phyloP scores from a whole-genome alignment of 2,113 vertebrate species.

The Holacanthus passer region DNA sequence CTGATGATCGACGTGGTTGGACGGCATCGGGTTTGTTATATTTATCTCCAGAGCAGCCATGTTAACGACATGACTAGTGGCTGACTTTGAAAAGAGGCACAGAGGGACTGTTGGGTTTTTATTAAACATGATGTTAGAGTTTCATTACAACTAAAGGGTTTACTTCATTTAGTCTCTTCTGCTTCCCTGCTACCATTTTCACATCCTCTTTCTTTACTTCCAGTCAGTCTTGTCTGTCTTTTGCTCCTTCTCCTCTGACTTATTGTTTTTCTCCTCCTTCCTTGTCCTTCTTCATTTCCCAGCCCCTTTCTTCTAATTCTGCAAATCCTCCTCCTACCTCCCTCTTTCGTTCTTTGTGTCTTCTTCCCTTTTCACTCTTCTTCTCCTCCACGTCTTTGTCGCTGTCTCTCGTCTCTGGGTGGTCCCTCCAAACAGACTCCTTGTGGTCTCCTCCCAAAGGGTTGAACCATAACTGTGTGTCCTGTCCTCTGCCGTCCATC shows the following conservation, averaged over 20 bases:
- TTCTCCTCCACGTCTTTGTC: not conserved
- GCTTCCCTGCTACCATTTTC: not conserved
- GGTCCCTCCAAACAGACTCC: constrained; percentile 29
- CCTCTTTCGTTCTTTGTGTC: too few species aligned
- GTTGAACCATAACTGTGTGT: constrained; percentile 12
- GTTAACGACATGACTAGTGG: not conserved
- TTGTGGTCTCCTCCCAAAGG: constrained; percentile 28
- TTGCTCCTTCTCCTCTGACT: not conserved
- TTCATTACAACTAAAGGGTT: not conserved
- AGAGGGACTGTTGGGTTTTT: not conserved
- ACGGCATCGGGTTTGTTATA: not conserved
- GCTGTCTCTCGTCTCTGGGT: constrained; percentile 39
- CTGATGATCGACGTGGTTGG: not conserved
- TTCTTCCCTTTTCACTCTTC: too few species aligned
- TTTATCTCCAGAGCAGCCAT: constrained; percentile 25
- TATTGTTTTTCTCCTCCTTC: not conserved
- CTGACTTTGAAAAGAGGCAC: not conserved
- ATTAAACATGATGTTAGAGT: not conserved
- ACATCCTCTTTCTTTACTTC: constrained; percentile 5
- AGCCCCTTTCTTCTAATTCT: not conserved
- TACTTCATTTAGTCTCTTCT: not conserved
- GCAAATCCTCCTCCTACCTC: not conserved
- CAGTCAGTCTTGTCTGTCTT: not conserved
- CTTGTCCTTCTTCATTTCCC: not conserved
- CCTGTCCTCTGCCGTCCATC: not conserved